phyloP scores from a whole-genome alignment of 2,888 invertebrate species.

The Chrysopilus asiliformis region DNA sequence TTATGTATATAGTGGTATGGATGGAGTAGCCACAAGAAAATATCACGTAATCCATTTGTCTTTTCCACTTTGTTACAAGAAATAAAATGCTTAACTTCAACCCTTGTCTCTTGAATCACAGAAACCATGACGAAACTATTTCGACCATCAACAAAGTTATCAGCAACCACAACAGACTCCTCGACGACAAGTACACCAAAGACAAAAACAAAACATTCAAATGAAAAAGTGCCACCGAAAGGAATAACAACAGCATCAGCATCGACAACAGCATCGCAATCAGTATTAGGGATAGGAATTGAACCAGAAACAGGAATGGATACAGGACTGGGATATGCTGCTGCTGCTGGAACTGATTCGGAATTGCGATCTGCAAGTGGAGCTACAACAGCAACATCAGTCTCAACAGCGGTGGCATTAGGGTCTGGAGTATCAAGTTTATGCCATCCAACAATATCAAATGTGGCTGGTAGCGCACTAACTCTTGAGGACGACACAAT shows the following conservation, averaged over 20 bases:
- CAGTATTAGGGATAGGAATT: conserved; percentile 1
- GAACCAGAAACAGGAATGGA: background rate
- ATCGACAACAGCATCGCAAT: background rate
- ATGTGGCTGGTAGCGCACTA: conserved; percentile 4
- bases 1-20: no score
- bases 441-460: conserved; percentile 19
- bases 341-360: no score
- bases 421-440: conserved; percentile 20
- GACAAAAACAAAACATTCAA: background rate
- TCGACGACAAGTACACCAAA: conserved; percentile 18
- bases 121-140: conserved; percentile 35
- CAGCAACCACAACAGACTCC: conserved; percentile 17
- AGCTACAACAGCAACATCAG: conserved; percentile 1
- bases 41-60: conserved; percentile 5
- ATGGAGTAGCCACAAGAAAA: no score
- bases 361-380: no score
- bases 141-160: conserved; percentile 22
- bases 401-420: conserved; percentile 15
- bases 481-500: conserved; percentile 23
- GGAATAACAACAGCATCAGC: background rate
- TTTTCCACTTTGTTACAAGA: background rate
- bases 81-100: conserved; percentile 1
- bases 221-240: background rate
- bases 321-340: no score
- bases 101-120: conserved; percentile 13